Evolutionary conservation across 2,113 vertebrate species (phyloP).

Genomic region (Mugil cephalus): DNA sequence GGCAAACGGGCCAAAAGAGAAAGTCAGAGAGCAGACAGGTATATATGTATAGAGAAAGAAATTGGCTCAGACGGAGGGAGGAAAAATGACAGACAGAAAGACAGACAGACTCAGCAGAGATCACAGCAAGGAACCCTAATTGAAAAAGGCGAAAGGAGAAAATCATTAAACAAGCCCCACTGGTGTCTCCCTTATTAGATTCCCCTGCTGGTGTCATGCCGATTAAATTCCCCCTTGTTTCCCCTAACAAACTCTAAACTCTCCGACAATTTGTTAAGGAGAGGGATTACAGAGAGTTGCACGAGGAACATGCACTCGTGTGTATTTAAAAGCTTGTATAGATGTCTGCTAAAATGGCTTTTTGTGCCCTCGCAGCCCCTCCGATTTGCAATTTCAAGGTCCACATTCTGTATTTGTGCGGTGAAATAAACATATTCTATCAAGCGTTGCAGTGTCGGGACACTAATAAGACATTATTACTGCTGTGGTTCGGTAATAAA

Average conservation of each 20-base stretch:
- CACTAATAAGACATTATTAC: slow-evolving; percentile 43
- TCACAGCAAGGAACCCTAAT: slow-evolving; percentile 74
- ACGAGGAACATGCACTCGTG: slow-evolving; percentile 19
- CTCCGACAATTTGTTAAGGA: slow-evolving; percentile 70
- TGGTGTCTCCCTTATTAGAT: slow-evolving; percentile 79
- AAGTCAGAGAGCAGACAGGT: slow-evolving; percentile 40
- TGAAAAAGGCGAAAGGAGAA: slow-evolving; percentile 74
- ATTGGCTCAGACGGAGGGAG: slow-evolving; percentile 37
- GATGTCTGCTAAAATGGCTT: slow-evolving; percentile 1
- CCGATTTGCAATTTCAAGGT: slow-evolving; percentile 13
- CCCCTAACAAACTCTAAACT: slow-evolving; percentile 76
- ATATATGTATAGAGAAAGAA: slow-evolving; percentile 34
- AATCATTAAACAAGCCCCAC: slow-evolving; percentile 83
- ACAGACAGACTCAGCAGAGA: slow-evolving; percentile 64
- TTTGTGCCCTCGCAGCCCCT: neutral
- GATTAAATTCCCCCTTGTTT: slow-evolving; percentile 77
- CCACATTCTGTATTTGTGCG: neutral
- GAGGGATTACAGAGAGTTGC: slow-evolving; percentile 52
- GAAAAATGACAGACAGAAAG: slow-evolving; percentile 25
- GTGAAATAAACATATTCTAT: slow-evolving; percentile 18
- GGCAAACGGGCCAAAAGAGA: slow-evolving; percentile 9
- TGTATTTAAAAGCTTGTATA: slow-evolving; percentile 20
- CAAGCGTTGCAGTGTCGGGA: slow-evolving; percentile 14
- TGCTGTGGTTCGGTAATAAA: slow-evolving; percentile 24
- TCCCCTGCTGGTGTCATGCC: slow-evolving; percentile 73